These are phyloP conservation scores for Sorex maritimensis DNA, from an alignment of 2,797 vertebrate species.

Conservation along the genomic window DNA sequence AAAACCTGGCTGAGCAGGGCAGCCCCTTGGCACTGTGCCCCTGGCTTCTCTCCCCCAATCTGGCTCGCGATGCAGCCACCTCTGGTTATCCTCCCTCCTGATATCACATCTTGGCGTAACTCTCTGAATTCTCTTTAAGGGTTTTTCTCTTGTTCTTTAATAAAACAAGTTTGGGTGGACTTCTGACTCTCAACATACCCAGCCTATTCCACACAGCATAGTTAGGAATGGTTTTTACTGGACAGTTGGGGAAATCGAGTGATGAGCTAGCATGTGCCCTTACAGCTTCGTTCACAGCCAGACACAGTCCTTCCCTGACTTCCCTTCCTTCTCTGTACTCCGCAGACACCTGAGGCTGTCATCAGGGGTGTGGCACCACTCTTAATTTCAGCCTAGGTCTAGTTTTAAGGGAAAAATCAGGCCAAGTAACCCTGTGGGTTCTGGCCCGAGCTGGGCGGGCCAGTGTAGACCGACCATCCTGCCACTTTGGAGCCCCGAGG, in stretches of 20 bases:
- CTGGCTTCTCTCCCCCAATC: neutral
- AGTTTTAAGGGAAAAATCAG: neutral
- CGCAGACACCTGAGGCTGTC: neutral
- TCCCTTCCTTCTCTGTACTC: neutral
- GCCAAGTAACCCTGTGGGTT: too few relatives aligned
- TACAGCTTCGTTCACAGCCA: neutral
- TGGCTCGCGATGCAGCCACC: neutral
- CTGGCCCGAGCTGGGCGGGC: neutral
- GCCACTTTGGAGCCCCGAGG: neutral
- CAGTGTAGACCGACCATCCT: neutral
- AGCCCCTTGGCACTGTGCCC: neutral
- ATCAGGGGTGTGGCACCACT: neutral
- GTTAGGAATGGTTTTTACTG: too few relatives aligned
- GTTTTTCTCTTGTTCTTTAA: conserved; percentile 7
- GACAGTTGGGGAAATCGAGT: neutral
- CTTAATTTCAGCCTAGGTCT: neutral
- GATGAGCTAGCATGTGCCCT: neutral
- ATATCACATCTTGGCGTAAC: neutral
- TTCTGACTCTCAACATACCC: conserved; percentile 44
- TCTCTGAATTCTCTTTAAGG: conserved; percentile 27
- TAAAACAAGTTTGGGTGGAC: conserved; percentile 36
- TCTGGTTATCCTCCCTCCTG: neutral
- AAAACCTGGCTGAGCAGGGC: neutral
- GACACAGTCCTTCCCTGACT: neutral
- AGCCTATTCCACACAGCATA: too few relatives aligned